Base-by-base conservation (phyloP, 2,113 vertebrate genomes). In the Gymnobelideus leadbeateri region DNA sequence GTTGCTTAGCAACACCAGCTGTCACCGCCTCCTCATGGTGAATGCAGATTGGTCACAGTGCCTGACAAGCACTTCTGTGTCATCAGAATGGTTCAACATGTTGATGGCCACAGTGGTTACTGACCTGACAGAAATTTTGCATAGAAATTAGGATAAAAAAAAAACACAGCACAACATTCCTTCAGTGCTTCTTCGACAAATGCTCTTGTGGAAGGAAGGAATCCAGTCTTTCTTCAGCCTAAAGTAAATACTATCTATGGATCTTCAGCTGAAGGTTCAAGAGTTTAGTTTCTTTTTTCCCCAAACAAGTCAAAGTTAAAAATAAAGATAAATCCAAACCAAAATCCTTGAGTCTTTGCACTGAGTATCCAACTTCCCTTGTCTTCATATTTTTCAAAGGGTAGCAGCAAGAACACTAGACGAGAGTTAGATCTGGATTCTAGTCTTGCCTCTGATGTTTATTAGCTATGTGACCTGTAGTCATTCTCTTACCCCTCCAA, bases 41-140 rank as follows among this genome's bases (percentile, higher is more conserved):
- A 98, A 97, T 98, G 98, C 98, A 98, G 98, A 99, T 98, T 99
- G 98, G 98, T 97, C 55, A 49, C 96, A 47, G 98, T 91, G 98
- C 98, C 97, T 98, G 98, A 97, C 14, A 89, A 96, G 97, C 98
- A 97, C 97, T 91, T 92, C 97, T 98, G 98, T 98, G 98, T 99
- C 98, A 99, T 98, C 98, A 98, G 55, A 97, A 98, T 97, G 96
- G 98, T 98, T 98, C 98, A 98, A 98, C 51, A 43, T 97, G 96
- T 97, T 95, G 97, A 98, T 97, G 98, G 95, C 97, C 97, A 95
- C 95, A 97, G 97, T 97, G 98, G 97, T 97, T 97, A 96, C 94
- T 3, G 7, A 93, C 93, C 98, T 97, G 97, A 95, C 98, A 97
- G 96, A 96, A 97, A 98, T 98, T 98, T 97, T 97, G 95, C 95